Evolutionary conservation across 2,113 vertebrate species (phyloP).

Genomic region (Melanerpes formicivorus): DNA sequence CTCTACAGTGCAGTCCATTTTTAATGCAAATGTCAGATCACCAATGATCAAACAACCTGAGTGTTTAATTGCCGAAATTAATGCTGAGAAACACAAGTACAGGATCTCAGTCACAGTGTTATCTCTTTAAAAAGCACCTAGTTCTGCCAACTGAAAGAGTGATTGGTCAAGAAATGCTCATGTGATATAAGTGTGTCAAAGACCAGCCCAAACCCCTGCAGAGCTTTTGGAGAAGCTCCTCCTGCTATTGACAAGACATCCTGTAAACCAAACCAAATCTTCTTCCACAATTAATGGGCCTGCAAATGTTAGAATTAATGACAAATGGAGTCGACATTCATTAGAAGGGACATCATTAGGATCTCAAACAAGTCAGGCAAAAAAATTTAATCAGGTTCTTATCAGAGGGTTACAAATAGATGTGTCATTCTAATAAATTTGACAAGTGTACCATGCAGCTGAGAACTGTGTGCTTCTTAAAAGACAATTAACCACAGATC

Average conservation of each 20-base stretch:
- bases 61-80: not conserved
- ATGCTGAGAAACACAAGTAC: not conserved
- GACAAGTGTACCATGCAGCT: not conserved
- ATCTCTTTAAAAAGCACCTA: not conserved
- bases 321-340: not conserved
- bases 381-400: constrained; percentile 33
- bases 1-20: not conserved
- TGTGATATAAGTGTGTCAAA: not conserved
- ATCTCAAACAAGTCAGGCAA: constrained; percentile 16
- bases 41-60: not conserved
- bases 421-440: constrained; percentile 1
- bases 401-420: constrained; percentile 14
- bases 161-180: not conserved
- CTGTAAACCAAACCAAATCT: not conserved
- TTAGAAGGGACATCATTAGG: not conserved
- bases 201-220: not conserved
- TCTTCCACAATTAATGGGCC: not conserved
- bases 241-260: not conserved
- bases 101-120: not conserved
- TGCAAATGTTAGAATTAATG: not conserved
- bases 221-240: not conserved
- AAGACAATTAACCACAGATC: not conserved
- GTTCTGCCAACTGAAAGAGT: not conserved
- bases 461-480: not conserved
- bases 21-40: not conserved